A percentile compares a stretch with the other conserved stretches of the same genome.
Evolutionary conservation across 2,113 vertebrate species (phyloP).

Genomic region (Hippocampus barbouri): DNA sequence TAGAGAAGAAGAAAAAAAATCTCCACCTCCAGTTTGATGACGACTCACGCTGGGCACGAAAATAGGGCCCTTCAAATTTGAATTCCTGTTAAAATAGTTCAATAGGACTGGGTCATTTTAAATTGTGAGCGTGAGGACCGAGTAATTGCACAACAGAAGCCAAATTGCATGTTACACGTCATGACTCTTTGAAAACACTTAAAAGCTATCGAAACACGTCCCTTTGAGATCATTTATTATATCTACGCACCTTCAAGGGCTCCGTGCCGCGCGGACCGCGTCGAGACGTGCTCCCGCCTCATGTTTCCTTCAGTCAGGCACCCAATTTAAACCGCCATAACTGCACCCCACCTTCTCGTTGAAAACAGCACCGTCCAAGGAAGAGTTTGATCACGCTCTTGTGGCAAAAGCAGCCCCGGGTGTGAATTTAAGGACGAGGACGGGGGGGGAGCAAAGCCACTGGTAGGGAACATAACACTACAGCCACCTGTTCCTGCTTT

Average conservation of each 20-base stretch:
- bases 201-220: neutral
- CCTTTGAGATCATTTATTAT: neutral
- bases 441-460: conserved; percentile 4
- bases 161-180: neutral
- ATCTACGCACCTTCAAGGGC: conserved; percentile 36
- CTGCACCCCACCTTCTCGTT: neutral
- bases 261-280: conserved; percentile 25
- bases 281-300: conserved; percentile 38
- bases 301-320: conserved; percentile 48
- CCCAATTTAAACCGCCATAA: conserved; percentile 36
- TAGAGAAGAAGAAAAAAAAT: no score
- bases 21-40: no score
- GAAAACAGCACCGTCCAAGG: neutral
- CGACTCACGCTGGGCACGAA: no score
- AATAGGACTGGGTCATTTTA: neutral
- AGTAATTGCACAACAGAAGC: neutral
- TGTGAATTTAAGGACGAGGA: neutral
- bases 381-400: conserved; percentile 8
- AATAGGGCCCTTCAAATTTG: no score
- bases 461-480: conserved; percentile 35
- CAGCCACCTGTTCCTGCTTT: conserved; percentile 54
- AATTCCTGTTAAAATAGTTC: no score
- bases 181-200: neutral
- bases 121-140: neutral
- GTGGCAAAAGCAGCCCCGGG: conserved; percentile 14